phyloP scores from a whole-genome alignment of 2,113 vertebrate genomes.

The Malurus elegans region DNA sequence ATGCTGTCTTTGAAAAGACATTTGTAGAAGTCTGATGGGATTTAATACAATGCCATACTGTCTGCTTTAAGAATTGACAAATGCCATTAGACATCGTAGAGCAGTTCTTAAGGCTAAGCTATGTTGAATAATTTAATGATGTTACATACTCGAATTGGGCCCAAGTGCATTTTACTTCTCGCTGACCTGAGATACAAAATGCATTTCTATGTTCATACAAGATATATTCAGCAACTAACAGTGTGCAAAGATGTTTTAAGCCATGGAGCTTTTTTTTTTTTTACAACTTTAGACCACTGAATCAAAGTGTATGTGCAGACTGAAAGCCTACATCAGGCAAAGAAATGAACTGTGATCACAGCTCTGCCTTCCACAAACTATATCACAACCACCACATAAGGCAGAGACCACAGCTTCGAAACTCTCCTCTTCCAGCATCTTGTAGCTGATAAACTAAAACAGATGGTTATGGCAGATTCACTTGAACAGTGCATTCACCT shows the following conservation, averaged over 20 bases:
- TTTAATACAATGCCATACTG: not conserved
- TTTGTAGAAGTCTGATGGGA: not conserved
- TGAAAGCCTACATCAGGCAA: not conserved
- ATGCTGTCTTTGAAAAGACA: not conserved
- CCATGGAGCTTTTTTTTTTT: not conserved
- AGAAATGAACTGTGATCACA: not conserved
- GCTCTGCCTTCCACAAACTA: not conserved
- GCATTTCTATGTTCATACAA: not conserved
- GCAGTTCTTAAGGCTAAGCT: not conserved
- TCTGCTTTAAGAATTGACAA: not conserved
- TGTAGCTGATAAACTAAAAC: not conserved
- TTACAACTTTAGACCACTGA: not conserved
- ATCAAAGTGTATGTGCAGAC: not conserved
- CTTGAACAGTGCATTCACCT: not conserved
- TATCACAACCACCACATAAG: not conserved
- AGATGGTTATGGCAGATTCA: not conserved
- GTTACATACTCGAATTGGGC: not conserved
- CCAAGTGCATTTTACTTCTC: not conserved
- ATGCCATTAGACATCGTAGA: not conserved
- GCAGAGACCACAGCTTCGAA: not conserved
- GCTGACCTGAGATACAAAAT: not conserved
- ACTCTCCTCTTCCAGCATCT: not conserved
- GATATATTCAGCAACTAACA: not conserved
- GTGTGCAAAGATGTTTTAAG: not conserved
- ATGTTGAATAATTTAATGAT: not conserved